These are phyloP conservation scores for Theristicus caerulescens DNA, from an alignment of 2,113 vertebrate species.

Conservation along the genomic window DNA sequence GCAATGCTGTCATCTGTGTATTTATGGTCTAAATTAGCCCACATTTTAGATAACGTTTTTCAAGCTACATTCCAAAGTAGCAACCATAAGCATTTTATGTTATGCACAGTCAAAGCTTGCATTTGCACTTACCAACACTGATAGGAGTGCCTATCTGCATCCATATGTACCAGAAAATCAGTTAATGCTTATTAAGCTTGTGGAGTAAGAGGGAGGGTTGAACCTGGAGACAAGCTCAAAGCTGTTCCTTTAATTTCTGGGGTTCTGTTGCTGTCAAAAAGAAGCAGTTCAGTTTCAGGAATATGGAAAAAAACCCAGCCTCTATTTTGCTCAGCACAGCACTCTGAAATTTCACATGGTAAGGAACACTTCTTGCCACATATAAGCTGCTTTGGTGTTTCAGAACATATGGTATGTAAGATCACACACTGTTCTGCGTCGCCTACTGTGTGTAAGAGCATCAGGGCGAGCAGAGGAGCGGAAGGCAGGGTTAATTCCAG, in stretches of 20 bases:
- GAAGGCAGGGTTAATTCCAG: background rate
- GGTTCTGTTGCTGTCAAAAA: background rate
- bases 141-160: background rate
- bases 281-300: background rate
- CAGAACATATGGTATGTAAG: background rate
- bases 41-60: background rate
- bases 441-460: background rate
- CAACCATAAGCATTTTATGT: background rate
- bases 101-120: background rate
- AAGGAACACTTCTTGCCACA: background rate
- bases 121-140: background rate
- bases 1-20: background rate
- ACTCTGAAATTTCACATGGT: background rate
- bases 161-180: background rate
- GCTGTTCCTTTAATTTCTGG: background rate
- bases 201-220: background rate
- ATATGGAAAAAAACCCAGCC: fast-evolving
- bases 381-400: background rate
- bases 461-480: background rate
- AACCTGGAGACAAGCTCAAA: background rate
- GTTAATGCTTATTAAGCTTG: background rate
- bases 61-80: background rate
- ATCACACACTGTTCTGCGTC: background rate
- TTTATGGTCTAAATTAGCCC: background rate
- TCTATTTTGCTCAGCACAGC: background rate